Conservation (phyloP, 2,797 vertebrate genomes). For the Acropternis orthonyx region DNA sequence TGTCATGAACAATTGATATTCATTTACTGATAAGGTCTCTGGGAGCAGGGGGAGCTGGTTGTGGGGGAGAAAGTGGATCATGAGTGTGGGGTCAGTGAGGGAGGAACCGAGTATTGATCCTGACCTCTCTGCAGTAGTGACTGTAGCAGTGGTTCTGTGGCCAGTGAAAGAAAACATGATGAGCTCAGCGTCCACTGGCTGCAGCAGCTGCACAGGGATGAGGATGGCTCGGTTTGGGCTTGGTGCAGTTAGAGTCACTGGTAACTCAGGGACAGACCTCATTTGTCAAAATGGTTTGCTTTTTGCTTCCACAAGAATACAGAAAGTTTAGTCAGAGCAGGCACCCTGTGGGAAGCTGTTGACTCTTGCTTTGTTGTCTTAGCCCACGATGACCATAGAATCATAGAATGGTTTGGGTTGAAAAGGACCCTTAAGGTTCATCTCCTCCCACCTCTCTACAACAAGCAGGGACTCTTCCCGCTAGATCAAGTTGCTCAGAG, state of each 20-base stretch:
- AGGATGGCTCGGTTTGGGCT: neutral
- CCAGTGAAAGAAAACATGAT: fast-evolving
- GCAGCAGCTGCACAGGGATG: neutral
- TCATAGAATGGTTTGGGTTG: neutral
- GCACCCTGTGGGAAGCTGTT: neutral
- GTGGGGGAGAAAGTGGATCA: neutral
- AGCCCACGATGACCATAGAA: fast-evolving
- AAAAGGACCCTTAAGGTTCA: fast-evolving
- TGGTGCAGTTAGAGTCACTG: neutral
- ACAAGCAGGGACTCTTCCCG: neutral
- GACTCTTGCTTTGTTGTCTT: neutral
- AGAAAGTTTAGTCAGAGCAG: neutral
- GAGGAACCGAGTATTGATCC: fast-evolving
- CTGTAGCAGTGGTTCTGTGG: fast-evolving
- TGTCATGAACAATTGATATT: fast-evolving
- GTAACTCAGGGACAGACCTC: neutral
- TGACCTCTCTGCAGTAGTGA: fast-evolving
- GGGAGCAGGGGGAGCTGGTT: neutral
- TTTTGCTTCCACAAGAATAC: neutral
- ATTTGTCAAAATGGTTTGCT: neutral
- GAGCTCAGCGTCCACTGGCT: neutral
- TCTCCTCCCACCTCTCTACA: neutral
- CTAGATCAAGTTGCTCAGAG: fast-evolving
- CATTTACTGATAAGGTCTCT: neutral
- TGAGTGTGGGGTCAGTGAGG: neutral